phyloP scores from a whole-genome alignment of 2,888 invertebrate genomes.

The Nesidiocoris tenuis region DNA sequence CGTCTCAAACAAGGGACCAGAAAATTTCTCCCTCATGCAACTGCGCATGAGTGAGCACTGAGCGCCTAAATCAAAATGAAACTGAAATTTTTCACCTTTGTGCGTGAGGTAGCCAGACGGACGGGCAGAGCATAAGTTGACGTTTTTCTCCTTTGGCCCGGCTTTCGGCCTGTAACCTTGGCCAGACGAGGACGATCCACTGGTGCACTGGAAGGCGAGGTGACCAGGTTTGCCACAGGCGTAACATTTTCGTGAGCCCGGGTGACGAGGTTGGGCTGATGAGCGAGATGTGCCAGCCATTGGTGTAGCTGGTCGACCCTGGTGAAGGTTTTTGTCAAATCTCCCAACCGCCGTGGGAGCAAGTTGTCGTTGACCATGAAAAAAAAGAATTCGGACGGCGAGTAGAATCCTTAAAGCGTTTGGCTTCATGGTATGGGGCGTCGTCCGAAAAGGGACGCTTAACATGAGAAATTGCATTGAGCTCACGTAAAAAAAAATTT shows the following conservation, averaged over 20 bases:
- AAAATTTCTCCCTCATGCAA: background rate
- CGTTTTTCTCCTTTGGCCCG: conserved; percentile 4
- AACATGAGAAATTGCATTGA: conserved; percentile 4
- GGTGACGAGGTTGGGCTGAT: too few relatives aligned
- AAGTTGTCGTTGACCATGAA: background rate
- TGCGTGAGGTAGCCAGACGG: conserved; percentile 10
- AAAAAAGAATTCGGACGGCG: background rate
- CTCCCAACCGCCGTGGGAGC: background rate
- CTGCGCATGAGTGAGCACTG: background rate
- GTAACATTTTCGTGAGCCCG: too few relatives aligned
- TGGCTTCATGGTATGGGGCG: background rate
- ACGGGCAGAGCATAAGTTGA: conserved; percentile 18
- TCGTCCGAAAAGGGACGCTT: conserved; percentile 1
- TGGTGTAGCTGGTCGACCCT: too few relatives aligned
- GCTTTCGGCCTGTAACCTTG: background rate
- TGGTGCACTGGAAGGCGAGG: too few relatives aligned
- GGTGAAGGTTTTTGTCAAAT: too few relatives aligned
- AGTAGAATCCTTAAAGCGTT: background rate
- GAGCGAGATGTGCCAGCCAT: too few relatives aligned
- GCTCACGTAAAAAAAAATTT: background rate
- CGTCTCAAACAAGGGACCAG: conserved; percentile 22
- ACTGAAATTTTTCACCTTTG: conserved; percentile 13
- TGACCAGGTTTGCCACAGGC: too few relatives aligned
- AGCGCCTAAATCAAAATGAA: conserved; percentile 19
- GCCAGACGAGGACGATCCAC: background rate